phyloP scores from a whole-genome alignment of 2,888 invertebrate genomes.

The Cephus rjabovi region DNA sequence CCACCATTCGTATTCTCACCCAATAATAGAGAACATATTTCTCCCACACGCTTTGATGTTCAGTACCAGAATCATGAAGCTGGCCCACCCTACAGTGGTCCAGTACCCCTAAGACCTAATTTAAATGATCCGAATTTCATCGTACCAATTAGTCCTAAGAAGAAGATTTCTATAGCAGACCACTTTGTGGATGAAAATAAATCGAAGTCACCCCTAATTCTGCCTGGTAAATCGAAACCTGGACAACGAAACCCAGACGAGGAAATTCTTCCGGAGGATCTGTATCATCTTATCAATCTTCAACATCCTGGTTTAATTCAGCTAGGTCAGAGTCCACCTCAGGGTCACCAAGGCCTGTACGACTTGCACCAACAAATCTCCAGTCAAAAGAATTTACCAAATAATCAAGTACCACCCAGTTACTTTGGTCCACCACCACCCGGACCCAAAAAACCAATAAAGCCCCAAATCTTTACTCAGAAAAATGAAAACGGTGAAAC shows the following conservation, averaged over 20 bases:
- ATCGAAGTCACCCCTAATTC: not conserved
- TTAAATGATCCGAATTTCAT: conserved; percentile 9
- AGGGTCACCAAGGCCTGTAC: conserved; percentile 53
- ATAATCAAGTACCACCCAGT: conserved; percentile 39
- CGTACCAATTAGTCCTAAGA: conserved; percentile 36
- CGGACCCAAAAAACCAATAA: conserved; percentile 49
- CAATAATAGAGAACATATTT: conserved; percentile 46
- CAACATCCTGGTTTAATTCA: conserved; percentile 58
- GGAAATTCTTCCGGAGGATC: conserved; percentile 52
- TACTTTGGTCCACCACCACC: conserved; percentile 47
- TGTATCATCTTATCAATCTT: conserved; percentile 56
- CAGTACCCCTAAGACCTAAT: conserved; percentile 2
- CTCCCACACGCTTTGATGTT: conserved; percentile 41
- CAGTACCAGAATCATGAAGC: conserved; percentile 46
- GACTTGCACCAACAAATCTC: conserved; percentile 55
- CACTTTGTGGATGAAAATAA: conserved; percentile 3
- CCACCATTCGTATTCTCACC: conserved; percentile 43
- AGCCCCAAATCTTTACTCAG: conserved; percentile 56
- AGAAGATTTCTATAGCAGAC: conserved; percentile 31
- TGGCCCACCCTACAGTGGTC: conserved; percentile 49
- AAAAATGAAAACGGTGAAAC: conserved; percentile 60
- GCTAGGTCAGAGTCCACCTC: conserved; percentile 44
- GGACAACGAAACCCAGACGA: conserved; percentile 37
- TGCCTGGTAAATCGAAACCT: conserved; percentile 37
- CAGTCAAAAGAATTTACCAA: conserved; percentile 42